phyloP scores from a whole-genome alignment of 2,888 invertebrate species.

The Liodrosophila aerea region DNA sequence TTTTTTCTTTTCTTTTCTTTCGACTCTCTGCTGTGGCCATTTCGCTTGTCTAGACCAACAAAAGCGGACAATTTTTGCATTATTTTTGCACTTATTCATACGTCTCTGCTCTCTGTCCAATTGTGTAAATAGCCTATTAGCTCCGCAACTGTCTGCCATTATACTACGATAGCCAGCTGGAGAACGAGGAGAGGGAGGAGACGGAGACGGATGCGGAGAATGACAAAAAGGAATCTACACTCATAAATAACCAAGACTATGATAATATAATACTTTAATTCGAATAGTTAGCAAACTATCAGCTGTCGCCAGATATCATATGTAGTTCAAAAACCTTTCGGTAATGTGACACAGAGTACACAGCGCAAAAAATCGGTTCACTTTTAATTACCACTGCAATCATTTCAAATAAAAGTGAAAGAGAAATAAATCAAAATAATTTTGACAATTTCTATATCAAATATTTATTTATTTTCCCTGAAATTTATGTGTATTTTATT shows the following conservation, averaged over 20 bases:
- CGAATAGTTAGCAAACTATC: conserved; percentile 12
- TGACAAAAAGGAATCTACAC: conserved; percentile 5
- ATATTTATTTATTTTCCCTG: too few relatives aligned
- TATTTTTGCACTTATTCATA: conserved; percentile 60
- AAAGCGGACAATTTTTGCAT: conserved; percentile 46
- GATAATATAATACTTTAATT: not conserved
- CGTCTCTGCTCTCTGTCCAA: conserved; percentile 39
- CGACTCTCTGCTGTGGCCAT: conserved; percentile 13
- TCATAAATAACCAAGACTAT: too few relatives aligned
- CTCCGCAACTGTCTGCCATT: conserved; percentile 23
- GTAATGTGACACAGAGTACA: not conserved
- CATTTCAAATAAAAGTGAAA: too few relatives aligned
- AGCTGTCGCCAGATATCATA: conserved; percentile 6
- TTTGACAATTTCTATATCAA: too few relatives aligned
- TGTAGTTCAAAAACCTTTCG: not conserved
- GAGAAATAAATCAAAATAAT: too few relatives aligned
- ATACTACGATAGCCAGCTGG: conserved; percentile 38
- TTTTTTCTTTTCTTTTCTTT: conserved; percentile 5
- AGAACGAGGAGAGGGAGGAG: not conserved
- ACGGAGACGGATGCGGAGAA: conserved; percentile 10
- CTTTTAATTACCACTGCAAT: too few relatives aligned
- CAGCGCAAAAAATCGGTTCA: too few relatives aligned
- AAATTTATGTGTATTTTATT: too few relatives aligned
- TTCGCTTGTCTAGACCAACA: conserved; percentile 65
- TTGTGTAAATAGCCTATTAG: conserved; percentile 67